These are phyloP conservation scores for Leucophora obtusa DNA, from an alignment of 2,888 invertebrate genomes.

Conservation along the genomic window DNA sequence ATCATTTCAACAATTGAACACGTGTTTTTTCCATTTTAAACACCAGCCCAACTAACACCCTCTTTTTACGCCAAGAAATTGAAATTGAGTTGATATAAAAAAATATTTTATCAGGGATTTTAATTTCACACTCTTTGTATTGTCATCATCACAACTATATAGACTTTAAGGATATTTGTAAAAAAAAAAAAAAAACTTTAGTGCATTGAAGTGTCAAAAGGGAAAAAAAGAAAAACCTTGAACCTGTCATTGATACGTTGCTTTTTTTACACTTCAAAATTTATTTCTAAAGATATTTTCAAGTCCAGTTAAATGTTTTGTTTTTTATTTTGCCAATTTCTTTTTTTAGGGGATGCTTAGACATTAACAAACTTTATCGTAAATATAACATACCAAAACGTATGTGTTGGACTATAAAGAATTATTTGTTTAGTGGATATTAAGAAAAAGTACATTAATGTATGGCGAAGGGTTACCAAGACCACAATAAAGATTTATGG, in stretches of 20 bases:
- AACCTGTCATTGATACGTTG: slow-evolving; percentile 70
- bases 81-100: slow-evolving; percentile 51
- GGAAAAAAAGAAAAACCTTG: slow-evolving; percentile 68
- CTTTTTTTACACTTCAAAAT: slow-evolving; percentile 39
- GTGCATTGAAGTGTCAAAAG: slow-evolving; percentile 52
- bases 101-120: slow-evolving; percentile 59
- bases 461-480: slow-evolving; percentile 20
- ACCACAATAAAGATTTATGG: slow-evolving; percentile 31
- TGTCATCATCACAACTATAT: neutral
- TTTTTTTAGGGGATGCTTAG: slow-evolving; percentile 17
- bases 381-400: slow-evolving; percentile 42
- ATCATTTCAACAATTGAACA: slow-evolving; percentile 57
- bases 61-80: slow-evolving; percentile 11
- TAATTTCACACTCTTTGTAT: slow-evolving; percentile 64
- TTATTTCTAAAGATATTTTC: slow-evolving; percentile 50
- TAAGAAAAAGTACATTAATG: neutral
- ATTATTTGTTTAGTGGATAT: neutral
- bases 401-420: slow-evolving; percentile 31
- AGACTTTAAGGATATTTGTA: slow-evolving; percentile 48
- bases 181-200: neutral
- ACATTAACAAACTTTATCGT: slow-evolving; percentile 52
- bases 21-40: slow-evolving; percentile 38
- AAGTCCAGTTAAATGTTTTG: slow-evolving; percentile 43
- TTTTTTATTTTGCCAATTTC: neutral
- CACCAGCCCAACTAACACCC: slow-evolving; percentile 4